A percentile compares a stretch with the other conserved stretches of the same genome.
These are phyloP conservation scores for Exocentrus adspersus DNA, from an alignment of 2,888 invertebrate species.

Conservation along the genomic window DNA sequence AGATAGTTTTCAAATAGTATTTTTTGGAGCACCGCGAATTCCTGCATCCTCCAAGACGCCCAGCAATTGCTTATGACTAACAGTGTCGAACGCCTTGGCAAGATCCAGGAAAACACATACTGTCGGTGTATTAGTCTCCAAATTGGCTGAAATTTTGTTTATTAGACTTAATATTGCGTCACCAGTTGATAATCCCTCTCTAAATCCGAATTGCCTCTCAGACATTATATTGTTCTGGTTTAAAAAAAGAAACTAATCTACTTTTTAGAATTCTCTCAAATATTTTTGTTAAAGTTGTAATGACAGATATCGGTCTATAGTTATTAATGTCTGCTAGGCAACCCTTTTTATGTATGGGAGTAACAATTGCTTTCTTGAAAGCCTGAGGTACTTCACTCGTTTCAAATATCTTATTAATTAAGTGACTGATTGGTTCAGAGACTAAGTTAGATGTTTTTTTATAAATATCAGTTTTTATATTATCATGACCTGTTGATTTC, in stretches of 20 bases:
- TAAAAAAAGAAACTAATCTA: constrained; percentile 3
- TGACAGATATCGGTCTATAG: constrained; percentile 8
- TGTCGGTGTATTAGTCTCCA: constrained; percentile 8
- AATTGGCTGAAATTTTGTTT: constrained; percentile 3
- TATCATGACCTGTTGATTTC: no score
- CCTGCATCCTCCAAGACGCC: constrained; percentile 7
- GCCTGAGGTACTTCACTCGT: no score
- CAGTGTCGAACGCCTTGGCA: constrained; percentile 16
- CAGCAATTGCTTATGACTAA: constrained; percentile 11
- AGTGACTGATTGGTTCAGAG: no score
- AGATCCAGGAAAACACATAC: constrained; percentile 18
- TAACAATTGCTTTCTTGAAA: no score
- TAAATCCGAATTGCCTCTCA: constrained; percentile 25
- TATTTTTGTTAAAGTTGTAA: constrained; percentile 10
- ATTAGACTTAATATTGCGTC: constrained; percentile 14
- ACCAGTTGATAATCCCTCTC: constrained; percentile 18
- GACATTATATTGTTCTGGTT: constrained; percentile 25
- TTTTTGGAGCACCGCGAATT: not conserved
- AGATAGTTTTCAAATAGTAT: constrained; percentile 3
- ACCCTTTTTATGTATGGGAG: constrained; percentile 16
- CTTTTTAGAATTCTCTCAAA: constrained; percentile 18
- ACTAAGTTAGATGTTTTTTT: no score
- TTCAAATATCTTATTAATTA: no score
- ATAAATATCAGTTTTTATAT: no score
- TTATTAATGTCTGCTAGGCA: constrained; percentile 8